Percentiles rank a stretch among this genome's conserved stretches.
These are phyloP conservation scores for Tetraodon nigroviridis DNA, from an alignment of 2,113 vertebrate species.

Conservation along the genomic window DNA sequence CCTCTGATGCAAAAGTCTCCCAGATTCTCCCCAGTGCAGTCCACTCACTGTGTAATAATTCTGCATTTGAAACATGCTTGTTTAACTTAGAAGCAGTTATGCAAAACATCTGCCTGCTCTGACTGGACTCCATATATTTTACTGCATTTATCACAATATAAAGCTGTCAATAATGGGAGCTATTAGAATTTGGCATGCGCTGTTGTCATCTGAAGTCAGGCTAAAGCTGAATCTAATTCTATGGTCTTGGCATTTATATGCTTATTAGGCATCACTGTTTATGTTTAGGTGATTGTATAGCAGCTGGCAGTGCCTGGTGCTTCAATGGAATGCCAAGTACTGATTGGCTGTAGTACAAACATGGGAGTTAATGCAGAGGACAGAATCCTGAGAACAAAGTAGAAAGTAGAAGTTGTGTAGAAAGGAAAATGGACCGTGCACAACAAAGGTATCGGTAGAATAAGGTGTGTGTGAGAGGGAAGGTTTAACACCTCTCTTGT, in stretches of 20 bases:
- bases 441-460: constrained; percentile 1
- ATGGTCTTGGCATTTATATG: neutral
- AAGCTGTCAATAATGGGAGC: neutral
- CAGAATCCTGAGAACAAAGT: neutral
- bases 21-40: neutral
- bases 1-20: neutral
- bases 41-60: neutral
- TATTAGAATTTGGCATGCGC: neutral
- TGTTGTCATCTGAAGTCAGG: neutral
- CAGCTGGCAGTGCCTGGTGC: neutral
- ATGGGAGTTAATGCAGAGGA: constrained; percentile 1
- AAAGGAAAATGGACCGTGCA: neutral
- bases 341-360: constrained; percentile 17
- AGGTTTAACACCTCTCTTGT: constrained; percentile 52
- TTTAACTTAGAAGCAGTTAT: neutral
- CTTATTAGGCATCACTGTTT: neutral
- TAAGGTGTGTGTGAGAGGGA: constrained; percentile 6
- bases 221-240: constrained; percentile 1
- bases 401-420: neutral
- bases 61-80: neutral
- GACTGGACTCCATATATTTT: neutral
- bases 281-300: neutral
- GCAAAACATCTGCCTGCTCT: neutral
- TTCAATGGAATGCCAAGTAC: constrained; percentile 3
- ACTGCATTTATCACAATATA: neutral